These are phyloP conservation scores for Tiliacea aurago DNA, from an alignment of 2,888 invertebrate genomes.

Conservation along the genomic window DNA sequence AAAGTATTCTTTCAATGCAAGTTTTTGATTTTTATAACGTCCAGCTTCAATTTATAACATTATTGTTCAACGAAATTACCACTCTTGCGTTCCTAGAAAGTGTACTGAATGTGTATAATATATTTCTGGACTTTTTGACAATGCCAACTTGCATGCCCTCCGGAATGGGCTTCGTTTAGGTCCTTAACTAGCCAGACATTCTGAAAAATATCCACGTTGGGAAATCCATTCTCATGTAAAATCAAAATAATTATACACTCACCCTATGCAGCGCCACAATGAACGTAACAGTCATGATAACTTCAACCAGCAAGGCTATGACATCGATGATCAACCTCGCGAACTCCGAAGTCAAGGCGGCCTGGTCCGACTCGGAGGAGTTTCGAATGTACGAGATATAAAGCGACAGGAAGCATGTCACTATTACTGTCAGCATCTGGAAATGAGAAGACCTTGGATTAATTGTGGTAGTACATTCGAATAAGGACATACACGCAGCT, in stretches of 20 bases:
- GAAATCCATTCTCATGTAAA: neutral
- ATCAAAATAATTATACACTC: constrained; percentile 22
- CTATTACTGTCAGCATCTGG: constrained; percentile 81
- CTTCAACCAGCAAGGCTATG: constrained; percentile 79
- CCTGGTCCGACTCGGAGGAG: constrained; percentile 67
- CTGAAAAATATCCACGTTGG: too few relatives aligned
- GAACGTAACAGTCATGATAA: constrained; percentile 79
- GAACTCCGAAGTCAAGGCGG: constrained; percentile 76
- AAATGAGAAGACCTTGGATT: constrained; percentile 56
- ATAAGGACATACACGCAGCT: too few relatives aligned
- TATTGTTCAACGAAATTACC: neutral
- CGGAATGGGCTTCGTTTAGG: too few relatives aligned
- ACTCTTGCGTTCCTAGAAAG: neutral
- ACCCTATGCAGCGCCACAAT: constrained; percentile 85
- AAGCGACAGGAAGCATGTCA: constrained; percentile 80
- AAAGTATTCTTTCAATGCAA: neutral
- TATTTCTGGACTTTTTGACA: too few relatives aligned
- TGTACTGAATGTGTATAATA: neutral
- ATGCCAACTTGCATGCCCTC: too few relatives aligned
- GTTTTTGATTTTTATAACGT: neutral
- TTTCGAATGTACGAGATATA: constrained; percentile 80
- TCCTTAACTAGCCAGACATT: too few relatives aligned
- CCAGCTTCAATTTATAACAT: neutral
- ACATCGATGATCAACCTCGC: constrained; percentile 82
- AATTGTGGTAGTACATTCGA: neutral